Conservation (phyloP, 2,888 invertebrate genomes). For the Salpingus planirostris region DNA sequence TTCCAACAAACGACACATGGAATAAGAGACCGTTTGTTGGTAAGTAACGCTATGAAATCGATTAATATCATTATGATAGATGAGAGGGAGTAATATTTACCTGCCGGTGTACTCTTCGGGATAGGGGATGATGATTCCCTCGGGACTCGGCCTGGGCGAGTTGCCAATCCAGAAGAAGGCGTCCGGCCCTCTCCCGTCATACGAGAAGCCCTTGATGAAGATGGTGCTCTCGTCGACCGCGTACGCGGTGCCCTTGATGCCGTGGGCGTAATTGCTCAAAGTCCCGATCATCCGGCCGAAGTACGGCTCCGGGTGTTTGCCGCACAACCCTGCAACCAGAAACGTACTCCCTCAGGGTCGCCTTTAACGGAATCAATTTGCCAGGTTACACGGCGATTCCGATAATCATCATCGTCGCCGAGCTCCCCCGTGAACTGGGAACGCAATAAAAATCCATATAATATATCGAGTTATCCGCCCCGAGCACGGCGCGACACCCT, state of each 20-base stretch:
- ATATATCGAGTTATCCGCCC: slow-evolving; percentile 38
- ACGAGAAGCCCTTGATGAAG: slow-evolving; percentile 78
- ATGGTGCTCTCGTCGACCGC: slow-evolving; percentile 84
- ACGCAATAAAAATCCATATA: slow-evolving; percentile 43
- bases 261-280: slow-evolving; percentile 66
- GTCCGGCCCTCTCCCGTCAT: slow-evolving; percentile 81
- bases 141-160: slow-evolving; percentile 68
- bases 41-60: too few relatives aligned
- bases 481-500: too few relatives aligned
- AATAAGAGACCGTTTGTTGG: too few relatives aligned
- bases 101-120: slow-evolving; percentile 74
- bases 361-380: slow-evolving; percentile 39
- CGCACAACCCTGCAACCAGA: slow-evolving; percentile 27
- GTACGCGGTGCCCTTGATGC: slow-evolving; percentile 72
- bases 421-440: slow-evolving; percentile 37
- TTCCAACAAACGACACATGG: too few relatives aligned
- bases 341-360: slow-evolving; percentile 2
- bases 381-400: too few relatives aligned
- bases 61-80: too few relatives aligned
- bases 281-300: slow-evolving; percentile 70
- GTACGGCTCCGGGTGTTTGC: slow-evolving; percentile 52
- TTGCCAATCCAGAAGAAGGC: slow-evolving; percentile 90
- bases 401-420: slow-evolving; percentile 36
- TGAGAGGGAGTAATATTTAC: slow-evolving; percentile 50
- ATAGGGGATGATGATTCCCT: slow-evolving; percentile 77